Evolutionary conservation across 2,797 vertebrate genomes (phyloP), one percentile per base, ranked within the genome.

Genomic region (Sebastes reedi): DNA sequence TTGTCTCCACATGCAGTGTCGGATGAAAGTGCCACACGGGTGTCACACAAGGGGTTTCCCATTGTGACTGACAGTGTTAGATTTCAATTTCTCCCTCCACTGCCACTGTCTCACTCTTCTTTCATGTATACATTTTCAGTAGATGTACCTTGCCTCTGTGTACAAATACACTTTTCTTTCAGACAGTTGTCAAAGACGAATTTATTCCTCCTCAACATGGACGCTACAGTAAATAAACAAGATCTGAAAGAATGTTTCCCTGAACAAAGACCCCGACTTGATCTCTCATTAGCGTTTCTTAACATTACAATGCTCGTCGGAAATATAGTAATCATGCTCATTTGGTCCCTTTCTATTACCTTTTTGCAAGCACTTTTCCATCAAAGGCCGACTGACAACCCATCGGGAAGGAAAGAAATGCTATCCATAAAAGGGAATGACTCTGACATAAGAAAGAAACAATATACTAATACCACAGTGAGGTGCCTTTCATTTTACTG

Each of bases 21-120:
- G 75, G 69, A 89, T 87, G 67, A 72, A 85, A 83, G 72, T 87
- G 80, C 69, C 86, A 83, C 80, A 24, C 25, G 34, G 83, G 72
- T 80, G 72, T 86, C 83, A 87, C 79, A 79, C 82, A 58, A 22
- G 83, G 72, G 56, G 39, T 83, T 86, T 83, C 25, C 64, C 75
- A 71, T 77, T 82, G 77, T 81, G 75, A 81, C 60, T 76, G 84
- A 84, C 67, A 64, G 52, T 46, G 30, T 84, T 79, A 71, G 55
- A 60, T 85, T 82, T 85, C 76, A 69, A 56, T 87, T 75, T 76
- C 79, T 83, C 59, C 64, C 72, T 79, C 42, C 52, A 2, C 59
- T 58, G 68, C 56, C 29, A 50, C 62, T 42, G 65, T 68, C 52
- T 67, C 64, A 20, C 39, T 74, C 13, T 39, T 66, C 32, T 67